Evolutionary conservation across 2,888 invertebrate species (phyloP).

Genomic region (Chymomyza procnemis): DNA sequence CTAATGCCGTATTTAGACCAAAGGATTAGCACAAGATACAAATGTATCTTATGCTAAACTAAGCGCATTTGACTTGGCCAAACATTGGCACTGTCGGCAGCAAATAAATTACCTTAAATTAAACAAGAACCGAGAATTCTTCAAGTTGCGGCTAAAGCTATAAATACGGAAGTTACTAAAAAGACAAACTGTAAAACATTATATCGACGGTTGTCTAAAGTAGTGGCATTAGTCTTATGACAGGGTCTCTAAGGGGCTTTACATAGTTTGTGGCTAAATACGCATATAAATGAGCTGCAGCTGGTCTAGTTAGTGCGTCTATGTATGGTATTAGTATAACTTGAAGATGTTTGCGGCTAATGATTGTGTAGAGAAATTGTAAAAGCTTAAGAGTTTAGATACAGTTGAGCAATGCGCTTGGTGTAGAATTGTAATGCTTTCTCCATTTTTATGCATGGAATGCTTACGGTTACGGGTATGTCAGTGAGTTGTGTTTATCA

Average conservation of each 20-base stretch:
- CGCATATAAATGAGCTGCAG: neutral
- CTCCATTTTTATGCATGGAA: no score
- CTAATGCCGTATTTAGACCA: conserved; percentile 56
- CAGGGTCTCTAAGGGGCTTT: conserved; percentile 4
- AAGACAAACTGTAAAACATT: conserved; percentile 59
- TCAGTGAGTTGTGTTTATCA: no score
- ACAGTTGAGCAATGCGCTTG: no score
- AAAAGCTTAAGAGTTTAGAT: neutral
- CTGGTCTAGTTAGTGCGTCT: neutral
- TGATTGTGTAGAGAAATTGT: neutral
- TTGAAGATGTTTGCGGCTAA: neutral
- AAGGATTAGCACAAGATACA: conserved; percentile 64
- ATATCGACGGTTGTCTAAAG: conserved; percentile 46
- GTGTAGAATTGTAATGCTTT: no score
- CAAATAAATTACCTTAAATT: conserved; percentile 59
- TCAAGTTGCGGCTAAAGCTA: conserved; percentile 19
- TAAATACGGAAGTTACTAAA: conserved; percentile 45
- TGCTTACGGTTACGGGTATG: no score
- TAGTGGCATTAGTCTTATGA: conserved; percentile 52
- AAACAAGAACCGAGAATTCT: conserved; percentile 26
- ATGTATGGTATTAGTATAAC: neutral
- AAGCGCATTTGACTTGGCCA: conserved; percentile 22
- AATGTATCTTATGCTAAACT: conserved; percentile 52
- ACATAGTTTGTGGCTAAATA: neutral
- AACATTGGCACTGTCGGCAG: conserved; percentile 1